phyloP scores from a whole-genome alignment of 2,113 vertebrate species.

The Ptyas mucosa region DNA sequence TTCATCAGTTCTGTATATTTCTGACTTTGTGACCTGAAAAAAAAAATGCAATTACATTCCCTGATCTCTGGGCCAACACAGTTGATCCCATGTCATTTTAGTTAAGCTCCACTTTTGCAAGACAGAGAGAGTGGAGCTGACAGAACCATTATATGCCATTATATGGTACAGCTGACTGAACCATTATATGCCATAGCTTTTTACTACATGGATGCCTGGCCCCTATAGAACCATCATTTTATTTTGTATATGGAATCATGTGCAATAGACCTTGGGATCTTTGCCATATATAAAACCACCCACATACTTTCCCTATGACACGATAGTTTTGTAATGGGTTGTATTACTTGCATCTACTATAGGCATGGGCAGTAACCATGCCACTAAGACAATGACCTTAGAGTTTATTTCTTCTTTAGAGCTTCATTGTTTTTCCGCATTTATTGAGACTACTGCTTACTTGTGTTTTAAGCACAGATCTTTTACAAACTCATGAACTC shows the following conservation, averaged over 20 bases:
- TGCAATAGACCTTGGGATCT: neutral
- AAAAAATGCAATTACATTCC: neutral
- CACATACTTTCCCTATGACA: neutral
- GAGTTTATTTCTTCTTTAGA: neutral
- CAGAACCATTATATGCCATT: neutral
- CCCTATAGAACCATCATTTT: neutral
- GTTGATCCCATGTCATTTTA: neutral
- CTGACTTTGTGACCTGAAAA: neutral
- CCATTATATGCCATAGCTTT: neutral
- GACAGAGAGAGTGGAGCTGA: neutral
- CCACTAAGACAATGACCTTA: neutral
- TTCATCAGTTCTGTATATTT: neutral
- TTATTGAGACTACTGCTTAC: conserved; percentile 37
- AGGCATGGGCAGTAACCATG: neutral
- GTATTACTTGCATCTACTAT: neutral
- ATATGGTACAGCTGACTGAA: neutral
- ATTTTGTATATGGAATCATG: neutral
- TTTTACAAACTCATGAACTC: conserved; percentile 42
- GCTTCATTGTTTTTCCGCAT: neutral
- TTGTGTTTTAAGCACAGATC: conserved; percentile 37
- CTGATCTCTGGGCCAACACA: neutral
- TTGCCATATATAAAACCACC: neutral
- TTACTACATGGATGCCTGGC: neutral
- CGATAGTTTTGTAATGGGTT: neutral
- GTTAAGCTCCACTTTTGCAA: neutral